Evolutionary conservation across 2,797 vertebrate species (phyloP).

Genomic region (Alauda arvensis): DNA sequence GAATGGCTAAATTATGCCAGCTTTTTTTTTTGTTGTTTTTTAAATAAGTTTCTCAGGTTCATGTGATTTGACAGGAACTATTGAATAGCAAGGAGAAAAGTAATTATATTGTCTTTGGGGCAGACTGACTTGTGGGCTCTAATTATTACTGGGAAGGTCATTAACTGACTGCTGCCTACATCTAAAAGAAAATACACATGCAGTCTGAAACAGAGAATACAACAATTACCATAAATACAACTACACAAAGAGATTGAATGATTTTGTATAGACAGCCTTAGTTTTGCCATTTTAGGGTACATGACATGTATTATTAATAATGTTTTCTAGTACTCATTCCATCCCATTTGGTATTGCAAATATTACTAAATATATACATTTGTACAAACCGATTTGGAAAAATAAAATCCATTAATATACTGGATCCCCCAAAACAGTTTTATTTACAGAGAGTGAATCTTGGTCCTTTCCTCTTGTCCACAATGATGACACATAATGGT

Average conservation of each 20-base stretch:
- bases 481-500: rapidly evolving
- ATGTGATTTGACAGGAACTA: background rate
- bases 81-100: background rate
- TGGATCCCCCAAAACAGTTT: rapidly evolving
- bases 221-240: background rate
- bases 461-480: background rate
- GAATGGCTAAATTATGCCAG: background rate
- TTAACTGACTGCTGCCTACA: background rate
- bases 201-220: background rate
- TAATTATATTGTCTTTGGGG: background rate
- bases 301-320: background rate
- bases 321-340: background rate
- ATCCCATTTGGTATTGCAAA: background rate
- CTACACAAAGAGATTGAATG: background rate
- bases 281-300: background rate
- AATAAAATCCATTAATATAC: background rate
- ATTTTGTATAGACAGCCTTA: background rate
- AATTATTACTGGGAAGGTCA: background rate
- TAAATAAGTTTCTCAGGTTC: background rate
- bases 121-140: background rate
- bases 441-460: background rate
- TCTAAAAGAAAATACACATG: background rate
- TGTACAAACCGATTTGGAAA: background rate
- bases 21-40: too few species aligned
- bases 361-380: background rate